Conservation (phyloP, 2,888 invertebrate genomes). For the Mimumesa dahlbomi region DNA sequence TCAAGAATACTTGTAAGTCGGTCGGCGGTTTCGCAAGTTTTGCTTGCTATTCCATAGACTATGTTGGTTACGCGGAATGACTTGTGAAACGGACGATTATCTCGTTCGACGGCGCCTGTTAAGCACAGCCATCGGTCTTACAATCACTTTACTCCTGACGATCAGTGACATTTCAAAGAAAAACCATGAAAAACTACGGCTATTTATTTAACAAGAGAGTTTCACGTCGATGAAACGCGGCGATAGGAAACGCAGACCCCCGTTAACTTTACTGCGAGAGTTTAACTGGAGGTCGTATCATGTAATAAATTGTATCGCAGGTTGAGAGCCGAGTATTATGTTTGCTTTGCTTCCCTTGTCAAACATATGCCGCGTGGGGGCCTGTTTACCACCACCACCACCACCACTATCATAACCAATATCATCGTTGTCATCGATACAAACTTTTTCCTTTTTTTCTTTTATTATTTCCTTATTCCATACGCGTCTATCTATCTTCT, state of each 20-base stretch:
- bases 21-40: not conserved
- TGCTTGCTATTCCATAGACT: not conserved
- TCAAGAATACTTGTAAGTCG: too few species aligned
- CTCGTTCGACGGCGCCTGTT: slow-evolving; percentile 26
- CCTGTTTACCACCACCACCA: slow-evolving; percentile 27
- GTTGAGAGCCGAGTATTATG: slow-evolving; percentile 57
- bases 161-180: slow-evolving; percentile 38
- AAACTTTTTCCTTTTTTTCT: slow-evolving; percentile 14
- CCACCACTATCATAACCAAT: slow-evolving; percentile 13
- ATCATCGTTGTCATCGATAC: slow-evolving; percentile 24
- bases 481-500: slow-evolving; percentile 21
- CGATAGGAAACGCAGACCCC: slow-evolving; percentile 42
- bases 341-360: slow-evolving; percentile 65
- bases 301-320: slow-evolving; percentile 65
- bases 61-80: slow-evolving; percentile 20
- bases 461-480: slow-evolving; percentile 25
- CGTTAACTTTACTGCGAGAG: slow-evolving; percentile 54
- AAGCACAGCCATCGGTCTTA: slow-evolving; percentile 5
- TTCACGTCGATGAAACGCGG: slow-evolving; percentile 52
- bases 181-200: slow-evolving; percentile 40
- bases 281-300: slow-evolving; percentile 62
- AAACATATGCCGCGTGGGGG: slow-evolving; percentile 58
- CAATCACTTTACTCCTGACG: slow-evolving; percentile 12
- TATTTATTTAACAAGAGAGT: slow-evolving; percentile 39
- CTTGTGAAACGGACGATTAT: slow-evolving; percentile 35